Evolutionary conservation across 2,797 vertebrate genomes (phyloP), one percentile per base, ranked within the genome.

Genomic region (Mus minutoides): DNA sequence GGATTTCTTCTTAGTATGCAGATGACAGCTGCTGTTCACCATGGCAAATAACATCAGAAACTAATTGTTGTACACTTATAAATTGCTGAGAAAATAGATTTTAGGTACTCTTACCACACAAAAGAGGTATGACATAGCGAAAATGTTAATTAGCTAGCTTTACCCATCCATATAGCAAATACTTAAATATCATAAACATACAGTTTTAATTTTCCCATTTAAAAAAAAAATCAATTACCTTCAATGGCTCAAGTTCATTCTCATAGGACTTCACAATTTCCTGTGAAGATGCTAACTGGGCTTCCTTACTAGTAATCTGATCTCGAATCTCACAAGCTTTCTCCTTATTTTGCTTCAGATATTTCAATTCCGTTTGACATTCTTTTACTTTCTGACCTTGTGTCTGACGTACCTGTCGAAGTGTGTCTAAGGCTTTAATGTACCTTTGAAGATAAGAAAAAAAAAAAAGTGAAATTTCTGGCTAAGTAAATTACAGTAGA

Each of bases 381-480:
- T 99, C 98, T 96, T 98, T 99, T 12, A 99, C 99, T 10, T 98
- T 98, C 2, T 94, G 97, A 94, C 91, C 89, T 98, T 99, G 99
- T 54, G 99, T 99, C 77, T 98, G 97, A 49, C 99, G 99, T 54
- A 99, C 98, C 97, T 99, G 99, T 49, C 99, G 99, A 97, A 99
- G 99, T 0, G 99, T 99, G 52, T 99, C 99, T 14, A 99, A 98
- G 87, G 99, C 99, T 98, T 99, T 99, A 96, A 99, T 99, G 84
- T 99, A 99, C 98, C 99, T 99, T 98, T 52, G 34, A 95, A 97
- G 86, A 97, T 10, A 92, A 97, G 82, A 62, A 94, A 49, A 49
- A 49, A 49, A 46, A 1, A 94, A 96, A 94, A 97, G 94, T 58
- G 11, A 94, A 95, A 86, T 60, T 96, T 92, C 79, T 94, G 34